Conservation (phyloP, 2,113 vertebrate genomes). For the Promerops cafer region DNA sequence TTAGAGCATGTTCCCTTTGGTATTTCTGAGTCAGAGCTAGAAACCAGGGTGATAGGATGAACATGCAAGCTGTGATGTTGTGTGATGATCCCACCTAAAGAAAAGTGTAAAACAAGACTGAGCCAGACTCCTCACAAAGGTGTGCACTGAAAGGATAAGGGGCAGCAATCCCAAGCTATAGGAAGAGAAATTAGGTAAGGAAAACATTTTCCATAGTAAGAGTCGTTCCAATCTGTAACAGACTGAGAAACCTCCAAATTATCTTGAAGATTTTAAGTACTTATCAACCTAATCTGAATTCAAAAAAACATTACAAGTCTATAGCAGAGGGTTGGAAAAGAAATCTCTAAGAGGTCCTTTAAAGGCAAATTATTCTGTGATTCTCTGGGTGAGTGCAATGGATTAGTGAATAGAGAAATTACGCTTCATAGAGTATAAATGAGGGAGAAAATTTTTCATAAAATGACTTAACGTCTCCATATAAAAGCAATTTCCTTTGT, state of each 20-base stretch:
- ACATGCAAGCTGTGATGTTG: background rate
- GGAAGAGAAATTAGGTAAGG: background rate
- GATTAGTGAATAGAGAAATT: background rate
- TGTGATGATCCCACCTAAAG: background rate
- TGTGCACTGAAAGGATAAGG: background rate
- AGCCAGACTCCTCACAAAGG: background rate
- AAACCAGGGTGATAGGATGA: background rate
- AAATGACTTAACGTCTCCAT: background rate
- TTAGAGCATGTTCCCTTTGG: background rate
- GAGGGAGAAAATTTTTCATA: background rate
- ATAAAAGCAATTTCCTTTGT: background rate
- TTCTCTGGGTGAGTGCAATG: background rate
- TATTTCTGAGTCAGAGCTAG: fast-evolving
- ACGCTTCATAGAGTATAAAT: background rate
- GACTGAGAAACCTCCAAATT: background rate
- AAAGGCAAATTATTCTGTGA: background rate
- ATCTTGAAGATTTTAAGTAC: background rate
- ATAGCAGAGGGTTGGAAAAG: background rate
- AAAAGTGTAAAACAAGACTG: background rate
- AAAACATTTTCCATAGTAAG: background rate
- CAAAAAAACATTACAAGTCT: background rate
- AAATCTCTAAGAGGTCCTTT: background rate
- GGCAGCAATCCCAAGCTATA: background rate
- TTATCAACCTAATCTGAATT: background rate
- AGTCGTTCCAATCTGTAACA: background rate